A percentile compares a stretch with the other conserved stretches of the same genome.
These are phyloP conservation scores for Excalfactoria chinensis DNA, from an alignment of 2,113 vertebrate species.

Conservation along the genomic window DNA sequence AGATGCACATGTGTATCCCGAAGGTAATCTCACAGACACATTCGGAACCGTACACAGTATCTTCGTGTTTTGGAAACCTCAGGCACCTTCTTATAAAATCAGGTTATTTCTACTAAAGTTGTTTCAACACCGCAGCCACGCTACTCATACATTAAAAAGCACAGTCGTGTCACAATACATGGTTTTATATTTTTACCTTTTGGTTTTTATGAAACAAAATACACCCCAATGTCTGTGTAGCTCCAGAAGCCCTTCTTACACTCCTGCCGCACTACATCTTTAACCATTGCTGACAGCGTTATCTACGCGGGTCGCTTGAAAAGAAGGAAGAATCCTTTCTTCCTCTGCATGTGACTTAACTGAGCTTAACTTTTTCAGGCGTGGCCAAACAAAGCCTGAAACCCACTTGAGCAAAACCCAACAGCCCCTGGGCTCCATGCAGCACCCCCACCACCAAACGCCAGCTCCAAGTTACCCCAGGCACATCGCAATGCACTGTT, in stretches of 20 bases:
- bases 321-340: slow-evolving; percentile 13
- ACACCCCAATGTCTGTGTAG: not conserved
- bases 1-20: not conserved
- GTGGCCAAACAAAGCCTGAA: slow-evolving; percentile 43
- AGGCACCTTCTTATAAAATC: slow-evolving; percentile 12
- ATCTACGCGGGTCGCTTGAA: not conserved
- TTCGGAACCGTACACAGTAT: not conserved
- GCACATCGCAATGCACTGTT: not conserved
- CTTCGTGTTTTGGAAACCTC: not conserved
- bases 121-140: not conserved
- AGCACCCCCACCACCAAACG: not conserved
- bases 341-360: not conserved
- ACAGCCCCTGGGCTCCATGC: slow-evolving; percentile 24
- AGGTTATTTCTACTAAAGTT: not conserved
- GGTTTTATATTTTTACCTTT: not conserved
- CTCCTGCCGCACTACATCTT: not conserved
- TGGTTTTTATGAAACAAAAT: not conserved
- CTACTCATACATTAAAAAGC: not conserved
- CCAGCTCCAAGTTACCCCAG: not conserved
- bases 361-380: slow-evolving; percentile 51
- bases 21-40: not conserved
- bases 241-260: not conserved
- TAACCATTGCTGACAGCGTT: not conserved
- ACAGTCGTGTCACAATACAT: not conserved
- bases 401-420: slow-evolving; percentile 21